Conservation (phyloP, 2,888 invertebrate genomes). For the Epiblema foenella region DNA sequence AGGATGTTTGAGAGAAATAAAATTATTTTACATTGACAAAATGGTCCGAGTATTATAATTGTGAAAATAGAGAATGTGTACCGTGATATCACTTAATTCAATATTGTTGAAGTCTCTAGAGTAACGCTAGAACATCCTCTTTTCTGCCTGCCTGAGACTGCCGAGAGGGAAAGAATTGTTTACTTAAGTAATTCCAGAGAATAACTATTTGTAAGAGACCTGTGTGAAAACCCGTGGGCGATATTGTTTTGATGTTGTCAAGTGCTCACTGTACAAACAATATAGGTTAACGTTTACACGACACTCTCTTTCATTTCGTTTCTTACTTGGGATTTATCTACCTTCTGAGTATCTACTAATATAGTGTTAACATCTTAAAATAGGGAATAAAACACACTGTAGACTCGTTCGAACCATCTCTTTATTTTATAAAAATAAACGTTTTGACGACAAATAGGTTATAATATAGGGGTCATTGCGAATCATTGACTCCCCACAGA, state of each 20-base stretch:
- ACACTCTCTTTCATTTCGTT: conserved; percentile 61
- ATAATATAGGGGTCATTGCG: conserved; percentile 84
- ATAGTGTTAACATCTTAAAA: conserved; percentile 31
- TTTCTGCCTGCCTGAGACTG: conserved; percentile 42
- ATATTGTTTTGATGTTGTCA: conserved; percentile 77
- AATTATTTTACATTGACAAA: conserved; percentile 8
- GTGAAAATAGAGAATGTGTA: conserved; percentile 64
- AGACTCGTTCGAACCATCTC: conserved; percentile 76
- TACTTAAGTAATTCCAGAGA: conserved; percentile 60
- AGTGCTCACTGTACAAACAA: conserved; percentile 75
- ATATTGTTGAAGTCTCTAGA: conserved; percentile 57
- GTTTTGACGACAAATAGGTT: conserved; percentile 86
- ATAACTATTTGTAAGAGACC: conserved; percentile 63
- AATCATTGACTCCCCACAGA: conserved; percentile 74
- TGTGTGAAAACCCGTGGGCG: conserved; percentile 65
- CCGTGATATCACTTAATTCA: conserved; percentile 78
- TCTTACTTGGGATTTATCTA: not conserved
- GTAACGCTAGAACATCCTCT: conserved; percentile 63
- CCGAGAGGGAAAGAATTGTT: conserved; percentile 49
- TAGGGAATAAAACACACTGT: conserved; percentile 44
- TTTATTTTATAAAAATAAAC: conserved; percentile 86
- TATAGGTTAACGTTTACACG: conserved; percentile 80
- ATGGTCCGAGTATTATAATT: conserved; percentile 32
- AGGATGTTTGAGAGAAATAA: not conserved
- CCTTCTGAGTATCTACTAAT: conserved; percentile 32